A percentile compares a stretch with the other conserved stretches of the same genome.
phyloP scores from a whole-genome alignment of 1,140 invertebrate genomes.

The Muscidifurax raptorellus region DNA sequence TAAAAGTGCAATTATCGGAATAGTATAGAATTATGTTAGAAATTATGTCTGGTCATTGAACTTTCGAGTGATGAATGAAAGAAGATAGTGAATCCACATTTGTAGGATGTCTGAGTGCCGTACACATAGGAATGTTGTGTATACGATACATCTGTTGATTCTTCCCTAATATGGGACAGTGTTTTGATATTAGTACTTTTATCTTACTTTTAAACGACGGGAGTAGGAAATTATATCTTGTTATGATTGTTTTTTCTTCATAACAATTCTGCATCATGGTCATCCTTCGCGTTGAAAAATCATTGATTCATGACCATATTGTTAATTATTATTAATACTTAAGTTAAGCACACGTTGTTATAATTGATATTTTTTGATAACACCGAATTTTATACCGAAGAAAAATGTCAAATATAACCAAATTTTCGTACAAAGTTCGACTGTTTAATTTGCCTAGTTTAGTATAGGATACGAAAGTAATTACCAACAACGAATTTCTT shows the following conservation, averaged over 20 bases:
- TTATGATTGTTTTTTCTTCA: background rate
- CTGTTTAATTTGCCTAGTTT: background rate
- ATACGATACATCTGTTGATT: background rate
- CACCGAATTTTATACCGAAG: background rate
- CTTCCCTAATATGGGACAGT: background rate
- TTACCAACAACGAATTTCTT: background rate
- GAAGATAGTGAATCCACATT: too few relatives aligned
- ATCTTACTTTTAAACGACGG: too few relatives aligned
- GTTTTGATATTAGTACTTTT: background rate
- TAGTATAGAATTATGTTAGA: background rate
- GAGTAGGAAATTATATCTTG: background rate
- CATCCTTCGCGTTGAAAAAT: background rate
- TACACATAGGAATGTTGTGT: background rate
- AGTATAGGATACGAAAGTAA: background rate
- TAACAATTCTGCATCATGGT: background rate
- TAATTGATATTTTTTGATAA: background rate
- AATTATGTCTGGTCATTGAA: background rate
- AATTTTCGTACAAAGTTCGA: background rate
- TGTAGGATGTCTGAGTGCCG: too few relatives aligned
- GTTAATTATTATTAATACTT: background rate
- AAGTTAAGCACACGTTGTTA: too few relatives aligned
- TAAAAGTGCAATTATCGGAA: background rate
- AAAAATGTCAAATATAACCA: background rate
- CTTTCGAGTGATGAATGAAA: background rate
- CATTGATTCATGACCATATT: background rate